A percentile compares a stretch with the other conserved stretches of the same genome.
Conservation (phyloP, 2,113 vertebrate species). For the Tringa solitaria region DNA sequence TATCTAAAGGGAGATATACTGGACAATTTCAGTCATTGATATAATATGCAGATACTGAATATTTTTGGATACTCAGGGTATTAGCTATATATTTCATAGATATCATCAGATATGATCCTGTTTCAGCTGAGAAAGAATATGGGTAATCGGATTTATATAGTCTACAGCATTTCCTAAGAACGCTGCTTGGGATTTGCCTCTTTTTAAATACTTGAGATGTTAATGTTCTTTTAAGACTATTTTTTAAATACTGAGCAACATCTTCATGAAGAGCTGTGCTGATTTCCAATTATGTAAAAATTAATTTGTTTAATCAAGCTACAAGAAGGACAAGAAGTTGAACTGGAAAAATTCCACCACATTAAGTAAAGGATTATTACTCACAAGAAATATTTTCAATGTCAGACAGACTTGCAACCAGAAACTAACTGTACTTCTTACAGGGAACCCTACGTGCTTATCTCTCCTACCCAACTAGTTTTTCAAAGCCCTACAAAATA, state of each 20-base stretch:
- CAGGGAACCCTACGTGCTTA: background rate
- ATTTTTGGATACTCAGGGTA: background rate
- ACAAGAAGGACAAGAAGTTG: slow-evolving; percentile 27
- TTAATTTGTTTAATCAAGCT: slow-evolving; percentile 63
- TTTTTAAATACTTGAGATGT: slow-evolving; percentile 5
- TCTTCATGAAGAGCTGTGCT: background rate
- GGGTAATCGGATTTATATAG: slow-evolving; percentile 29
- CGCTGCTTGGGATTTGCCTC: slow-evolving; percentile 7
- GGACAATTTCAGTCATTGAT: background rate
- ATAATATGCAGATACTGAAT: background rate
- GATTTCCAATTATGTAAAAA: slow-evolving; percentile 58
- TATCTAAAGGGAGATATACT: background rate
- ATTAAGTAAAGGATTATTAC: slow-evolving; percentile 51
- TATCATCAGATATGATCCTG: background rate
- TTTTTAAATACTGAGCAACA: slow-evolving; percentile 26
- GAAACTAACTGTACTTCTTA: slow-evolving; percentile 1
- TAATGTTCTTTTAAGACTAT: slow-evolving; percentile 19
- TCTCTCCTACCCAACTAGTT: background rate
- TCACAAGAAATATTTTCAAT: slow-evolving; percentile 45
- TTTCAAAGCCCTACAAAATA: background rate
- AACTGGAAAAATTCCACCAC: slow-evolving; percentile 43
- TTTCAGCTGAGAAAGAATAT: background rate
- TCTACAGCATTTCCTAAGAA: slow-evolving; percentile 11
- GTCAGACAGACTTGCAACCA: background rate
- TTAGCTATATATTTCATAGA: slow-evolving; percentile 16